A percentile compares a stretch with the other conserved stretches of the same genome.
Conservation (phyloP, 2,888 invertebrate genomes). For the Silvanus unidentatus region DNA sequence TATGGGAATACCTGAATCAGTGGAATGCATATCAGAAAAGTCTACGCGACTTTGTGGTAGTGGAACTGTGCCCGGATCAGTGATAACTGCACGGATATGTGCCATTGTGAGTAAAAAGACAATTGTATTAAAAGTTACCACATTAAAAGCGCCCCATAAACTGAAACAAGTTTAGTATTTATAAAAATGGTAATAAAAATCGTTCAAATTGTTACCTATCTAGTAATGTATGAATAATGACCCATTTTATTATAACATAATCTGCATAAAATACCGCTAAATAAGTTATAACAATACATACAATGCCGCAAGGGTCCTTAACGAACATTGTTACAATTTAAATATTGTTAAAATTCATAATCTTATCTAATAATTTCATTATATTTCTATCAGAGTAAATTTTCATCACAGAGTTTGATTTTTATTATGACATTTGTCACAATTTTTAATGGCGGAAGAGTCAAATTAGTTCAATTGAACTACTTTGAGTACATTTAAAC, state of each 20-base stretch:
- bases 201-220: conserved; percentile 55
- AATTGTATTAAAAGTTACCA: conserved; percentile 71
- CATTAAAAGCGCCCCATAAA: conserved; percentile 77
- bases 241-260: conserved; percentile 80
- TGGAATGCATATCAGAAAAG: conserved; percentile 73
- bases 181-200: conserved; percentile 2
- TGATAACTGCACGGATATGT: conserved; percentile 78
- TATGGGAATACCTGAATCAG: conserved; percentile 48
- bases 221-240: conserved; percentile 73
- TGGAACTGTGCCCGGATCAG: conserved; percentile 87
- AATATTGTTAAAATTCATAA: too few species aligned
- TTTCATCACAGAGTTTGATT: too few species aligned
- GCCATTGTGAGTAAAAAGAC: conserved; percentile 69
- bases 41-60: conserved; percentile 65
- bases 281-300: conserved; percentile 76
- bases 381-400: too few species aligned
- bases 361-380: too few species aligned
- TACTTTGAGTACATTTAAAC: too few species aligned
- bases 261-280: conserved; percentile 77
- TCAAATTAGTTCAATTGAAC: too few species aligned
- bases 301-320: conserved; percentile 78
- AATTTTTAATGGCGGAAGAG: too few species aligned
- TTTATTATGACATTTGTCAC: too few species aligned
- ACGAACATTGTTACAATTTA: conserved; percentile 55
- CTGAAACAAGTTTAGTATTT: conserved; percentile 43